These are phyloP conservation scores for Samia ricini DNA, from an alignment of 1,140 invertebrate genomes.

Conservation along the genomic window DNA sequence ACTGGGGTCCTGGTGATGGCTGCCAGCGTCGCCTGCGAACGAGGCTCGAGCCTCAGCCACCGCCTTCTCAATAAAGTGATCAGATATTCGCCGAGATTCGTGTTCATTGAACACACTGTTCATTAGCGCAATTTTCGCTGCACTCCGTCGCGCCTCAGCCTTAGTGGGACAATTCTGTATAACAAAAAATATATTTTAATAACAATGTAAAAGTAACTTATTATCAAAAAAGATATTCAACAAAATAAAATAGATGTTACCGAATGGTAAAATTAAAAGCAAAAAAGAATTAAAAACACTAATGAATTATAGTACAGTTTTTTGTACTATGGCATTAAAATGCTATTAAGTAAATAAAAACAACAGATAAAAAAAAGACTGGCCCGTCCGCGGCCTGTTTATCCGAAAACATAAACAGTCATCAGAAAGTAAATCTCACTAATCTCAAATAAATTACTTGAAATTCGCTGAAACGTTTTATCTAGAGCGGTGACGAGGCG, in stretches of 20 bases:
- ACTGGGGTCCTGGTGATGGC: constrained; percentile 89
- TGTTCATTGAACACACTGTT: constrained; percentile 98
- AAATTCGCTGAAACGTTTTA: background rate
- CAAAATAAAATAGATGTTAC: too few relatives aligned
- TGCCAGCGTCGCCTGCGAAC: constrained; percentile 81
- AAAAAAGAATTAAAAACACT: background rate
- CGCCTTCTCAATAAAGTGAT: constrained; percentile 96
- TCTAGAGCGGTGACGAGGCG: background rate
- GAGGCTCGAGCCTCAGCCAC: constrained; percentile 90
- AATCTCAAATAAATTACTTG: background rate
- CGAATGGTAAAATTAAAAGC: too few relatives aligned
- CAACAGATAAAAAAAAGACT: background rate
- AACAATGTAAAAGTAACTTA: too few relatives aligned
- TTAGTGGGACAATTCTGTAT: constrained; percentile 94
- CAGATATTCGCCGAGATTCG: constrained; percentile 93
- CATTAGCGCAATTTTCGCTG: constrained; percentile 97
- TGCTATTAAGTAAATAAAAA: background rate
- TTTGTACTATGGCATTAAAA: background rate
- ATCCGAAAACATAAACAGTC: background rate
- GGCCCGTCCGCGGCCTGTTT: background rate
- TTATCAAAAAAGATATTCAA: too few relatives aligned
- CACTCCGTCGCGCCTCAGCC: constrained; percentile 94
- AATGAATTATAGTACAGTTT: background rate
- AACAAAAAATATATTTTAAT: background rate
- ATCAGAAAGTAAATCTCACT: background rate